Conservation (phyloP, 1,140 invertebrate species). For the Linepithema humile region DNA sequence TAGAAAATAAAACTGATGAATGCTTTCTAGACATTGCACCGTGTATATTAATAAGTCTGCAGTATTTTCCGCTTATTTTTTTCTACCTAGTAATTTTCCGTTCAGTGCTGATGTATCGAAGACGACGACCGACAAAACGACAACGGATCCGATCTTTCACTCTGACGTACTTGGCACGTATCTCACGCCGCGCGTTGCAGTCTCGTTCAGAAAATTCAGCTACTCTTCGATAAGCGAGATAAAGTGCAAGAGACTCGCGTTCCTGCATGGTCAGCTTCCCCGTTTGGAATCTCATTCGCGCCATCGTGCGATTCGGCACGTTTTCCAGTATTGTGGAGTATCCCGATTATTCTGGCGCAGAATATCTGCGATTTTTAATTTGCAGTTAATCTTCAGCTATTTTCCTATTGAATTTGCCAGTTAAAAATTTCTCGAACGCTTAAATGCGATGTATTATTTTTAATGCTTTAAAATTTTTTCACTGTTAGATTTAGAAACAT, state of each 20-base stretch:
- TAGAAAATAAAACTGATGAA: neutral
- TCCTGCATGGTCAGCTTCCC: slow-evolving; percentile 49
- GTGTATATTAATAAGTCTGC: neutral
- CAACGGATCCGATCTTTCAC: slow-evolving; percentile 43
- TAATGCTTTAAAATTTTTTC: neutral
- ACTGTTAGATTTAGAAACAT: neutral
- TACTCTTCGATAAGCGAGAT: slow-evolving; percentile 59
- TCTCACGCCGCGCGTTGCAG: slow-evolving; percentile 19
- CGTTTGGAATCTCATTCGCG: slow-evolving; percentile 44
- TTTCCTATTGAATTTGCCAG: neutral
- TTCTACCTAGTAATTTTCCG: neutral
- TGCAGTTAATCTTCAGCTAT: neutral
- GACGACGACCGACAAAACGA: neutral
- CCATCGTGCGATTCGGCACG: slow-evolving; percentile 67
- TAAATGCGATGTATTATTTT: neutral
- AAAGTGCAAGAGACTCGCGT: slow-evolving; percentile 48
- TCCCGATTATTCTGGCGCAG: neutral
- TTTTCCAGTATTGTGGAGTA: slow-evolving; percentile 45
- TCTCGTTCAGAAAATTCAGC: slow-evolving; percentile 63
- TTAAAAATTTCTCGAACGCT: neutral
- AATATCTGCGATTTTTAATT: neutral
- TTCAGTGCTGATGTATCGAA: neutral
- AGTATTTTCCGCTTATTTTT: neutral
- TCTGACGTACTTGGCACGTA: slow-evolving; percentile 37
- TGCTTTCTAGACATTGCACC: neutral